Conservation (phyloP, 1,140 invertebrate species). For the Arion vulgaris region DNA sequence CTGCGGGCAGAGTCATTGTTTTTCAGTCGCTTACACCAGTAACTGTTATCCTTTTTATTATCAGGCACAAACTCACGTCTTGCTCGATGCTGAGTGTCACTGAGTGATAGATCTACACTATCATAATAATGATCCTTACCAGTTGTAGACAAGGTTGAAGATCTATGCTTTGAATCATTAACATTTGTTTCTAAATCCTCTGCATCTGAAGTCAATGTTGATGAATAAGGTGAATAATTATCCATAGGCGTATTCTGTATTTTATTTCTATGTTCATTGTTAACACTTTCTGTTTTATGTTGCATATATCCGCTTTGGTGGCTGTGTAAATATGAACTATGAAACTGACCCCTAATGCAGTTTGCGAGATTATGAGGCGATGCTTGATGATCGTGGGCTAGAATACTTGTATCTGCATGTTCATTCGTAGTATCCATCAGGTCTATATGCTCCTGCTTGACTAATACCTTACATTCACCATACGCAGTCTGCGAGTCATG, state of each 20-base stretch:
- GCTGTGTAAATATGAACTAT: too few relatives aligned
- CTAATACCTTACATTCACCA: background rate
- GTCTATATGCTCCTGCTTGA: background rate
- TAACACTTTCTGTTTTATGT: too few relatives aligned
- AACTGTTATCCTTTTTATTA: conserved; percentile 51
- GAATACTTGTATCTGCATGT: background rate
- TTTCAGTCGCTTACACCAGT: conserved; percentile 57
- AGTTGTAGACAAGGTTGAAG: background rate
- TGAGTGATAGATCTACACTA: background rate
- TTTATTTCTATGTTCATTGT: too few relatives aligned
- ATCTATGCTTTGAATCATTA: background rate
- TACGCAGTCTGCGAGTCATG: too few relatives aligned
- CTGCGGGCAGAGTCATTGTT: conserved; percentile 57
- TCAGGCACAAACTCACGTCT: conserved; percentile 56
- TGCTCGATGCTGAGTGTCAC: conserved; percentile 41
- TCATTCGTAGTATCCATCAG: background rate
- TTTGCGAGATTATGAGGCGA: too few relatives aligned
- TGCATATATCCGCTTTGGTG: too few relatives aligned
- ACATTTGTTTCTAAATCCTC: background rate
- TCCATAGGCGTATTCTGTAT: too few relatives aligned
- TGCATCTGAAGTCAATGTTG: background rate
- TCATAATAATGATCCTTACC: background rate
- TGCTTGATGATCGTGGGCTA: background rate
- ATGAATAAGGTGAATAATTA: too few relatives aligned
- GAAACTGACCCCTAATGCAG: background rate